Evolutionary conservation across 1,140 invertebrate species (phyloP), one percentile per base, ranked within the genome.

Genomic region (Propsilocerus akamusi): DNA sequence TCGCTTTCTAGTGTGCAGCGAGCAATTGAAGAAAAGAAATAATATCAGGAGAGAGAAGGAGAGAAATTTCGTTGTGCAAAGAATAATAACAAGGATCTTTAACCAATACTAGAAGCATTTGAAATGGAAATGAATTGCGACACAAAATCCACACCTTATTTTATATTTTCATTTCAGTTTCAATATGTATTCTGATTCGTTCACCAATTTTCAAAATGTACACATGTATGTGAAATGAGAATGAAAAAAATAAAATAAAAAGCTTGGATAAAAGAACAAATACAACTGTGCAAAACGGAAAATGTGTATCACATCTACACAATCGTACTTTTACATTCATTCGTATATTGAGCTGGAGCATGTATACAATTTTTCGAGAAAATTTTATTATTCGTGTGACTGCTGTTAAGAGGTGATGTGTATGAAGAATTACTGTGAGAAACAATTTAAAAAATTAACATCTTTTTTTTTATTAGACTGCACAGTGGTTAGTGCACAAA

Each of bases 111-210:
- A 41, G 14, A 41, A 41, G 22, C 34, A 41, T 41, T 41, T 17
- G 34, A 41, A 41, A 41, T 41, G 34, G 34, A 41, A 41, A 41
- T 41, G 34, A 41, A 41, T 17, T 41, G 34, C 34, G n/a, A n/a
- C n/a, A 17, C 34, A 20, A 41, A 41, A 41, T 41, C 34, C 14
- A 20, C 14, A 41, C 34, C 34, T 41, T 41, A 41, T 41, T 41
- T 41, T 41, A 41, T 41, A 41, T 41, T 41, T 41, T 41, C 34
- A 41, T 41, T 41, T 41, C 34, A 41, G 34, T 41, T 41, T 41
- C 34, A 41, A 41, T 41, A 41, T 41, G 34, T 41, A 41, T 41
- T 41, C 34, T 41, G 34, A 41, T 41, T 41, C 34, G 34, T 41
- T 41, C 34, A 41, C 34, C 17, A 41, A 20, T 41, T 41, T 37